A percentile compares a stretch with the other conserved stretches of the same genome.
phyloP scores from a whole-genome alignment of 2,113 vertebrate genomes.

The Gymnogyps californianus region DNA sequence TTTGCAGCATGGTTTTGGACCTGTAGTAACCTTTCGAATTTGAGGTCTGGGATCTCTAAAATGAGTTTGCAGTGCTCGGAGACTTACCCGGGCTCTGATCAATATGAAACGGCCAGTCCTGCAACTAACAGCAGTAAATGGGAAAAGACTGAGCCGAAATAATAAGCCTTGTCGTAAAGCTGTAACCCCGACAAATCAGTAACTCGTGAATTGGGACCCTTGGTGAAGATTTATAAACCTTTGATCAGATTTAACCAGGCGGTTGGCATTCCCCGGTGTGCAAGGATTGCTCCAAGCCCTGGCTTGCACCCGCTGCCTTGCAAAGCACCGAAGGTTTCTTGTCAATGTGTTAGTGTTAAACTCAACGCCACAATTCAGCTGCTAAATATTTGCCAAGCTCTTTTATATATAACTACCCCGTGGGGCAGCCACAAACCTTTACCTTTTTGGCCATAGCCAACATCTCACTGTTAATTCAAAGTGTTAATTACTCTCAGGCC shows the following conservation, averaged over 20 bases:
- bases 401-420: not conserved
- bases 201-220: not conserved
- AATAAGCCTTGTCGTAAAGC: not conserved
- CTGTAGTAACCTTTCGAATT: not conserved
- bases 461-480: not conserved
- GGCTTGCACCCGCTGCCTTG: not conserved
- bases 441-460: not conserved
- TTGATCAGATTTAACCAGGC: not conserved
- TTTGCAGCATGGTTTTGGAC: not conserved
- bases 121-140: not conserved
- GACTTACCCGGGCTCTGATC: not conserved
- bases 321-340: not conserved
- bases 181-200: not conserved
- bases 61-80: not conserved
- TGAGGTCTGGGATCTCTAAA: not conserved
- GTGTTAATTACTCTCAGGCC: not conserved
- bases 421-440: not conserved
- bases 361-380: not conserved
- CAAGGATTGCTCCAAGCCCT: not conserved
- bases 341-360: not conserved
- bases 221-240: not conserved
- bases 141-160: not conserved
- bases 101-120: not conserved
- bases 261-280: not conserved
- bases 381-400: constrained; percentile 28